Conservation (phyloP, 92 coral and sea anemone species). For the Hydrozoanthus gracilis region DNA sequence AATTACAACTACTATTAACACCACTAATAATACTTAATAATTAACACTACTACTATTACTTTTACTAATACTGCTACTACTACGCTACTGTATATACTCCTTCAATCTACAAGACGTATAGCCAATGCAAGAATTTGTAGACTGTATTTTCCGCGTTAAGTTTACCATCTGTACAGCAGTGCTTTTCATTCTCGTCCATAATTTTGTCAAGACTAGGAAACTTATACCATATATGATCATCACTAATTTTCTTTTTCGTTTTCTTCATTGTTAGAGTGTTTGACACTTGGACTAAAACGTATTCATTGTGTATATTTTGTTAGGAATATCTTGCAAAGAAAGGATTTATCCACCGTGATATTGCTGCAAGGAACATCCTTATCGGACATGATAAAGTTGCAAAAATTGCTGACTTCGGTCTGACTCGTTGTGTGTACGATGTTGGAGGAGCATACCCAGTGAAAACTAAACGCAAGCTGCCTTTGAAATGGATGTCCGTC, state of each 20-base stretch:
- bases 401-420: conserved; percentile 40
- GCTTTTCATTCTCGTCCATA: too few relatives aligned
- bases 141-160: too few relatives aligned
- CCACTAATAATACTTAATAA: too few relatives aligned
- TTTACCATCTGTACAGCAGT: too few relatives aligned
- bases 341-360: conserved; percentile 35
- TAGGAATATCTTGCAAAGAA: conserved; percentile 43
- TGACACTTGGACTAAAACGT: background rate
- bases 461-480: conserved; percentile 36
- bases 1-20: too few relatives aligned
- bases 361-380: conserved; percentile 38
- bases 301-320: background rate
- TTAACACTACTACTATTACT: too few relatives aligned
- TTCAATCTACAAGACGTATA: too few relatives aligned
- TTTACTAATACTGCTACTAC: too few relatives aligned
- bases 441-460: conserved; percentile 23
- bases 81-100: too few relatives aligned
- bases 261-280: background rate
- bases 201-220: too few relatives aligned
- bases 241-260: background rate
- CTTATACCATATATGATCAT: too few relatives aligned
- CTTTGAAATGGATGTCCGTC: conserved; percentile 37
- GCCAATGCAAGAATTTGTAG: too few relatives aligned
- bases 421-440: conserved; percentile 39
- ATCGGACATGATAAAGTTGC: conserved; percentile 46